Conservation (phyloP, 30 jellyfish, hydroid and myxozoan genomes). For the Pseudorhiza aurosa region DNA sequence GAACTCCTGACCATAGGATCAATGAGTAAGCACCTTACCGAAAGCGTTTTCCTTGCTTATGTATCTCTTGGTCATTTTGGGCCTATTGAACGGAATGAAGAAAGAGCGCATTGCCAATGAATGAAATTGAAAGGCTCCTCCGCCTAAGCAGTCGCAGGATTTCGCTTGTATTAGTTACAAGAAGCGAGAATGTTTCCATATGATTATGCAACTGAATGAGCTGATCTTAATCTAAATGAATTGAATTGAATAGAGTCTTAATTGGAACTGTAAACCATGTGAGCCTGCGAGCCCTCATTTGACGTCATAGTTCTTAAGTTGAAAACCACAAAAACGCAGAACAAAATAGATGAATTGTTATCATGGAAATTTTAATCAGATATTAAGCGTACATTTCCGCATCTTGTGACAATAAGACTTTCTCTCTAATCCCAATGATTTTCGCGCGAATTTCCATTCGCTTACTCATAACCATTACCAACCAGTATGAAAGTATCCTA, state of each 20-base stretch:
- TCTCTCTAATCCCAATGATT: conserved; percentile 8
- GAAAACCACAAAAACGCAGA: conserved; percentile 17
- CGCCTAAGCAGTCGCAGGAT: no score
- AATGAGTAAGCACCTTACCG: no score
- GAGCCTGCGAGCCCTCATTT: not conserved
- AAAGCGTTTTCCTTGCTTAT: no score
- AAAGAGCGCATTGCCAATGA: no score
- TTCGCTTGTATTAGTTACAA: no score
- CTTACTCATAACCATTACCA: conserved; percentile 26
- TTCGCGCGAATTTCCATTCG: conserved; percentile 28
- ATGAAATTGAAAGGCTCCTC: no score
- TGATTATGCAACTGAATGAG: not conserved
- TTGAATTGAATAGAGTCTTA: not conserved
- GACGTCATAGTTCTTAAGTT: conserved; percentile 12
- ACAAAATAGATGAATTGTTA: conserved; percentile 16
- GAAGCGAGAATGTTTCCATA: not conserved
- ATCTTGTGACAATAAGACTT: conserved; percentile 22
- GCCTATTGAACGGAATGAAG: no score
- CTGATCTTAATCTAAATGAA: not conserved
- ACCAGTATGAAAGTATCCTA: no score
- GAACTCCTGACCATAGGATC: no score
- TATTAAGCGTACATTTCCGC: conserved; percentile 24
- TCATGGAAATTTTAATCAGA: conserved; percentile 24
- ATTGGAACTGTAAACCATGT: not conserved
- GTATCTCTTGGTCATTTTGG: no score